Evolutionary conservation across 2,888 invertebrate genomes (phyloP).

Genomic region (Cylloceria caligata): DNA sequence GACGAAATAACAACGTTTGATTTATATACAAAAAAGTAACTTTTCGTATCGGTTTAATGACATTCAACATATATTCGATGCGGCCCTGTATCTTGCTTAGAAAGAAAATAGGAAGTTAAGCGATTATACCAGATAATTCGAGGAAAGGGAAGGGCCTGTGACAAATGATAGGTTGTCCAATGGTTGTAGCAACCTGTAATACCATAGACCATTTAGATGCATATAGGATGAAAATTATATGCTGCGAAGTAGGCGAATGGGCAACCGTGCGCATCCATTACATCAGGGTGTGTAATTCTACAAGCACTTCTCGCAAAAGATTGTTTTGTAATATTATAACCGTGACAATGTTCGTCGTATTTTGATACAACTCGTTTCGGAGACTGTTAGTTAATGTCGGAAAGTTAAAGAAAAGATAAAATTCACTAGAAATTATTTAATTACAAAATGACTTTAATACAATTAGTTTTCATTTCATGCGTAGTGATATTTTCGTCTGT

Average conservation of each 20-base stretch:
- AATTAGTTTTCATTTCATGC: constrained; percentile 8
- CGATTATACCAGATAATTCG: not conserved
- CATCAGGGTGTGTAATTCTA: constrained; percentile 24
- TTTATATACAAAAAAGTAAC: not conserved
- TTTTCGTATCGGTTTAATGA: not conserved
- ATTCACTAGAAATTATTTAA: not conserved
- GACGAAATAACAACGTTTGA: too few species aligned
- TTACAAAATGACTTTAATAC: constrained; percentile 1
- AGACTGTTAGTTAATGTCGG: not conserved
- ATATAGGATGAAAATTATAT: constrained; percentile 13
- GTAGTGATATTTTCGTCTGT: constrained; percentile 2
- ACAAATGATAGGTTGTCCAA: constrained; percentile 1
- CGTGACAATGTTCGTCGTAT: not conserved
- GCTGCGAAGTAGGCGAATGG: not conserved
- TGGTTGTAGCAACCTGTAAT: constrained; percentile 2
- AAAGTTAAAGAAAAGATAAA: not conserved
- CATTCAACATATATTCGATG: not conserved
- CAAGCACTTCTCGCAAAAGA: not conserved
- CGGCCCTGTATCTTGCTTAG: not conserved
- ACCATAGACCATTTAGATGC: not conserved
- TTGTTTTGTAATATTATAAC: not conserved
- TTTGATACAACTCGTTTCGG: not conserved
- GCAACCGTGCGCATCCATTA: constrained; percentile 1
- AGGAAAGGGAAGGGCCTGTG: not conserved
- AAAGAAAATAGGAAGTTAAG: not conserved